phyloP scores from a whole-genome alignment of 1,140 invertebrate genomes.

The Drosophila gunungcola region DNA sequence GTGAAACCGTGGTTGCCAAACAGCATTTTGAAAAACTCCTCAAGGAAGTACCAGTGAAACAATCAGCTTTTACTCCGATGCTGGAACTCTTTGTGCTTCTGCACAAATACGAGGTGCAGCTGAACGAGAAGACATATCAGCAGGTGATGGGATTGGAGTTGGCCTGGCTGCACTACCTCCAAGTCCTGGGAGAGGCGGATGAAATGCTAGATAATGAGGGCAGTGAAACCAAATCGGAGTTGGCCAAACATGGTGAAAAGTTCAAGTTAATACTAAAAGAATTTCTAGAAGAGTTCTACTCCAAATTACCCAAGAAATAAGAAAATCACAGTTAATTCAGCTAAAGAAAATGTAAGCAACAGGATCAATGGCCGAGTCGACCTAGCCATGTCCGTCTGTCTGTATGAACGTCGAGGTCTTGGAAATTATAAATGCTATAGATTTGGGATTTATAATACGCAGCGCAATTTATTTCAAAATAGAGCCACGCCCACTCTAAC shows the following conservation, averaged over 20 bases:
- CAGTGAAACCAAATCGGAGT: conserved; percentile 46
- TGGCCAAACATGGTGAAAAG: conserved; percentile 63
- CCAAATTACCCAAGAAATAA: conserved; percentile 66
- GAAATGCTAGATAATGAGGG: conserved; percentile 76
- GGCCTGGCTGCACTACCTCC: conserved; percentile 72
- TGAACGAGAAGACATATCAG: conserved; percentile 48
- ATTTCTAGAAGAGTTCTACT: conserved; percentile 72
- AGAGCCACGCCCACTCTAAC: no score
- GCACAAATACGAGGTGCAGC: conserved; percentile 68
- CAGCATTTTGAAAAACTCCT: conserved; percentile 61
- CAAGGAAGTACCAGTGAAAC: conserved; percentile 58
- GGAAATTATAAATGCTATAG: no score
- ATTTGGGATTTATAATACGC: no score
- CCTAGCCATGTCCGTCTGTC: no score
- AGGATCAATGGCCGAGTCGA: no score
- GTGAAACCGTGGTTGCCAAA: conserved; percentile 63
- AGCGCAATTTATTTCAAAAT: no score
- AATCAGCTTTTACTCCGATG: conserved; percentile 59
- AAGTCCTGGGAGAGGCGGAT: conserved; percentile 65
- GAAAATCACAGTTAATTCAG: no score
- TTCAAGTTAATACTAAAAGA: conserved; percentile 69
- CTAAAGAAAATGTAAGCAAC: no score
- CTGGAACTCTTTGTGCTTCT: conserved; percentile 74
- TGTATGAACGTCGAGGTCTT: no score
- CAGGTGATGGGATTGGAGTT: conserved; percentile 58